These are phyloP conservation scores for Pangasius djambal DNA, from an alignment of 2,797 vertebrate species.

Conservation along the genomic window DNA sequence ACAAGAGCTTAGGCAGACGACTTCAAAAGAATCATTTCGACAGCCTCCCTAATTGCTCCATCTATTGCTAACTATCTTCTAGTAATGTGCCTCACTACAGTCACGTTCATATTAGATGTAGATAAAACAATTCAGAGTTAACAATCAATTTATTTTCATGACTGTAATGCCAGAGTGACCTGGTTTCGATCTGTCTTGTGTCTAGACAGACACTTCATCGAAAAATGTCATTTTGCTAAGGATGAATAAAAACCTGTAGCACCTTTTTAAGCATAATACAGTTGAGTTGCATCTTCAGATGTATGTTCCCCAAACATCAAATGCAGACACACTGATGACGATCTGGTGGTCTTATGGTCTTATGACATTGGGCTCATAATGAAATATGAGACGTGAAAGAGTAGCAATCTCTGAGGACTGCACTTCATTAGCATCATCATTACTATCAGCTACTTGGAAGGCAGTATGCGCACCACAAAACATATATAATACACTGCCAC, in stretches of 20 bases:
- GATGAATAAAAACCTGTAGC: neutral
- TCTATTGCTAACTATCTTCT: neutral
- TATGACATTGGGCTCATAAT: neutral
- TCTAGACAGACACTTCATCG: neutral
- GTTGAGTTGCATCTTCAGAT: neutral
- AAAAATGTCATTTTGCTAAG: neutral
- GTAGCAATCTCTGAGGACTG: neutral
- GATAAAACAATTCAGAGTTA: neutral
- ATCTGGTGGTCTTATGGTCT: neutral
- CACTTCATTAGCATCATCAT: slow-evolving; percentile 27
- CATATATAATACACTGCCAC: neutral
- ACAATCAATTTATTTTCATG: neutral
- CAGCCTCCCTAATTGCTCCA: neutral
- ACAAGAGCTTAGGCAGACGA: neutral
- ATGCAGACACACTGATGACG: neutral
- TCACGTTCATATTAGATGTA: neutral
- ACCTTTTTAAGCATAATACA: neutral
- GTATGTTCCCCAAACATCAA: neutral
- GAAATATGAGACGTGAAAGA: slow-evolving; percentile 17
- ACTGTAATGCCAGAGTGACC: neutral
- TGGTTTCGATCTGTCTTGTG: neutral
- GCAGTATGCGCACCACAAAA: neutral
- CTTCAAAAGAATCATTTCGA: neutral
- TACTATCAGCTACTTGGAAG: slow-evolving; percentile 1
- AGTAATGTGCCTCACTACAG: neutral